Evolutionary conservation across 30 jellyfish, hydroid and myxozoan species (phyloP).

Genomic region (Aurelia sp.): DNA sequence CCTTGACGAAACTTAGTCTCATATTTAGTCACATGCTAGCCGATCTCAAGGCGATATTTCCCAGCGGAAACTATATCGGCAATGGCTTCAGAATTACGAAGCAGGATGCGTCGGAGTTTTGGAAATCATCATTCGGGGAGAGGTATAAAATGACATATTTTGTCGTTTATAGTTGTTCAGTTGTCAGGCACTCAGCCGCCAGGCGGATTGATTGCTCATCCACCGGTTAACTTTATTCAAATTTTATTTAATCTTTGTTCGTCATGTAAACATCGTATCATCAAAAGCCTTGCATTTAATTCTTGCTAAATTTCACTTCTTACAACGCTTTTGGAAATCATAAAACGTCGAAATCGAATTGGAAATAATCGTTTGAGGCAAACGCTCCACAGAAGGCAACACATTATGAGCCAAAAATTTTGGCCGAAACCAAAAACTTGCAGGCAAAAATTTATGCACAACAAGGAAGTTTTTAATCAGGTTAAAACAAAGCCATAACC

Average conservation of each 20-base stretch:
- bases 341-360: too few relatives aligned
- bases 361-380: too few relatives aligned
- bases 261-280: neutral
- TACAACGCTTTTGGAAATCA: too few relatives aligned
- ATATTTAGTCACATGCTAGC: constrained; percentile 97
- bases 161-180: neutral
- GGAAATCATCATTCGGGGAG: constrained; percentile 87
- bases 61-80: constrained; percentile 84
- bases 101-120: constrained; percentile 93
- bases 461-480: too few relatives aligned
- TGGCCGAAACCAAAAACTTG: too few relatives aligned
- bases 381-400: too few relatives aligned
- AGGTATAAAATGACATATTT: constrained; percentile 48
- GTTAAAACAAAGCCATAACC: too few relatives aligned
- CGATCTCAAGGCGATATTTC: constrained; percentile 91
- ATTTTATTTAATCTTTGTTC: constrained; percentile 2
- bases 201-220: constrained; percentile 8
- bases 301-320: too few relatives aligned
- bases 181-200: neutral
- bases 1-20: constrained; percentile 89
- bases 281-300: too few relatives aligned
- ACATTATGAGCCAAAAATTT: too few relatives aligned
- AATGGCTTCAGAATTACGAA: constrained; percentile 88
- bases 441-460: too few relatives aligned
- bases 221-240: neutral